Evolutionary conservation across 2,888 invertebrate species (phyloP).

Genomic region (Tenthredo livida): DNA sequence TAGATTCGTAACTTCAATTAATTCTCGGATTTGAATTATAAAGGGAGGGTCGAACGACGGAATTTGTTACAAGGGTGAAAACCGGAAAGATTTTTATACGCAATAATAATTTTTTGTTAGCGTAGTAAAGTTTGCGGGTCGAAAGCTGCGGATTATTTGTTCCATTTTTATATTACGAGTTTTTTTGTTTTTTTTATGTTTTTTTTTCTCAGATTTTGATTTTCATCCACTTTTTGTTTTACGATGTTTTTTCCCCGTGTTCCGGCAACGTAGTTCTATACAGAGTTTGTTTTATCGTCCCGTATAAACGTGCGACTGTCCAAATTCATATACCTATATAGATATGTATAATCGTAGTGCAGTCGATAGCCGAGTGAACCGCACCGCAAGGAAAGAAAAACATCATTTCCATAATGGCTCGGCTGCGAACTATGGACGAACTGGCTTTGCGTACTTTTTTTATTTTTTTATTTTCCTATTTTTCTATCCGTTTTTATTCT

Average conservation of each 20-base stretch:
- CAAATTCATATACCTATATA: background rate
- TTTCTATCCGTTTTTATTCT: background rate
- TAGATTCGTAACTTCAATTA: constrained; percentile 73
- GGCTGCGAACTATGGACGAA: background rate
- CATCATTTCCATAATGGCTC: constrained; percentile 37
- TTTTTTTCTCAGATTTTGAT: background rate
- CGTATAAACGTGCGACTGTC: background rate
- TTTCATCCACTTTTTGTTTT: background rate
- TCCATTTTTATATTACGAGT: background rate
- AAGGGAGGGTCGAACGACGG: constrained; percentile 58
- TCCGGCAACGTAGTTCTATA: background rate
- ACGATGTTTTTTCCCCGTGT: background rate
- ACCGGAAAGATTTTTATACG: background rate
- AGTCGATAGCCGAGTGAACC: constrained; percentile 23
- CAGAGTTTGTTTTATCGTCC: background rate
- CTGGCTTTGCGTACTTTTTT: constrained; percentile 10
- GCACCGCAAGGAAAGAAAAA: constrained; percentile 23
- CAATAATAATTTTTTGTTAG: background rate
- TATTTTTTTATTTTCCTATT: background rate
- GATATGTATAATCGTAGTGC: constrained; percentile 2
- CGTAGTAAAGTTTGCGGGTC: background rate
- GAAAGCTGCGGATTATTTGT: background rate
- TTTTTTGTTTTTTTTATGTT: background rate
- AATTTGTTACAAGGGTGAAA: constrained; percentile 12
- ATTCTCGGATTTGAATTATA: constrained; percentile 72